Evolutionary conservation across 2,113 vertebrate genomes (phyloP), one percentile per base, ranked within the genome.

Genomic region (Heterotis niloticus): DNA sequence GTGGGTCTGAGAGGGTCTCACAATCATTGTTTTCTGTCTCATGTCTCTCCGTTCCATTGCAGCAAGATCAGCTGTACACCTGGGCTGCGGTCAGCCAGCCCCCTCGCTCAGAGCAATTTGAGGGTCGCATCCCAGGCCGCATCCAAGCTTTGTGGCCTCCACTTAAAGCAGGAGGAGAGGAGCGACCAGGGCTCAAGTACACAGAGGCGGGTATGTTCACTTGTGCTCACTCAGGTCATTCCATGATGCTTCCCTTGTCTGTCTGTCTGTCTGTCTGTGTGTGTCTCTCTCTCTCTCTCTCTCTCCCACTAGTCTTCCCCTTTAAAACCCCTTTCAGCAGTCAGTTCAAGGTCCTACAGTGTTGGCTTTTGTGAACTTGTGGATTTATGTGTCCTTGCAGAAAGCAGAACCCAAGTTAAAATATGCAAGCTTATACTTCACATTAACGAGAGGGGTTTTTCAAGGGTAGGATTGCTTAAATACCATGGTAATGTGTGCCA

Each of bases 1-100:
- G 2, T 44, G 34, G 34, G 34, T 44, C 34, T 44, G 34, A 44
- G 34, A 1, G 10, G 0, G 23, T 59, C n/a, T 16, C 60, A n/a
- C n/a, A 14, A 57, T 0, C 14, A 0, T 67, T 26, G 57, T 60
- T 4, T 62, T 75, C 23, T 44, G 17, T 44, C 34, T 44, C 34
- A 4, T 7, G 12, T 16, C 1, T 64, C 24, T 10, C 64, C 75
- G 1, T 78, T 4, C 81, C 24, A 81, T 34, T 70, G 17, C 84
- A 99, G 96, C 95, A 97, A 89, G 94, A 98, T 86, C 95, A 96
- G 82, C 91, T 99, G 82, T 97, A 98, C 29, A 98, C 95, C 24
- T 98, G 96, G 96, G 95, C 97, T 77, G 93, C 96, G 10, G 95
- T 99, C 62, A 96, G 90, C 84, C 96, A 98, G 88, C 96, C 96